A percentile compares a stretch with the other conserved stretches of the same genome.
phyloP scores from a whole-genome alignment of 1,140 invertebrate species.

The Drosophila tropicalis region DNA sequence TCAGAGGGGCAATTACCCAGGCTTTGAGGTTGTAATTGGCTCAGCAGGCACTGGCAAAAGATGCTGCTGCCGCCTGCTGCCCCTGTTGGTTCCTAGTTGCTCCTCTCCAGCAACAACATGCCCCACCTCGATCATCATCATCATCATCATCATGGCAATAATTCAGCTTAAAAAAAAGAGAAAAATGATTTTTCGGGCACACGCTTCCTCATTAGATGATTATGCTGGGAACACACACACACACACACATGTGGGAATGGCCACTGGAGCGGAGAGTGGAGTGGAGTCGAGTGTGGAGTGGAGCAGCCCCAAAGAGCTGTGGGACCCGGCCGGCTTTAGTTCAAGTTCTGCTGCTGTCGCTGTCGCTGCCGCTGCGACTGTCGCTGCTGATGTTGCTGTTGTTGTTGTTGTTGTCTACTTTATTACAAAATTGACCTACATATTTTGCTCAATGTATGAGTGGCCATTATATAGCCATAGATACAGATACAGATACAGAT shows the following conservation, averaged over 20 bases:
- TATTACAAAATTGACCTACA: conserved; percentile 81
- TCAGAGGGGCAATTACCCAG: conserved; percentile 70
- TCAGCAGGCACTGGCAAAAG: conserved; percentile 24
- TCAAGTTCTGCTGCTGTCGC: conserved; percentile 37
- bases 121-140: background rate
- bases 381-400: conserved; percentile 11
- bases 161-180: conserved; percentile 57
- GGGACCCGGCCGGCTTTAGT: conserved; percentile 14
- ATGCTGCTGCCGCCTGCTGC: conserved; percentile 2
- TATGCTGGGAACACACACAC: conserved; percentile 23
- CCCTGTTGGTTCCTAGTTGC: background rate
- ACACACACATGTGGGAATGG: conserved; percentile 16
- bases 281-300: background rate
- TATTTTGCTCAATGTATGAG: conserved; percentile 51
- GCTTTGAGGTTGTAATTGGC: conserved; percentile 64
- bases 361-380: background rate
- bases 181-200: conserved; percentile 35
- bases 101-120: background rate
- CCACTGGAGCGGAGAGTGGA: background rate
- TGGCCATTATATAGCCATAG: conserved; percentile 48
- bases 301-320: background rate
- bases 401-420: conserved; percentile 55
- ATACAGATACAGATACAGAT: conserved; percentile 57
- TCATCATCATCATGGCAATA: conserved; percentile 25
- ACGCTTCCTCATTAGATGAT: conserved; percentile 26